Conservation (phyloP, 2,113 vertebrate genomes). For the Myotis davidii region DNA sequence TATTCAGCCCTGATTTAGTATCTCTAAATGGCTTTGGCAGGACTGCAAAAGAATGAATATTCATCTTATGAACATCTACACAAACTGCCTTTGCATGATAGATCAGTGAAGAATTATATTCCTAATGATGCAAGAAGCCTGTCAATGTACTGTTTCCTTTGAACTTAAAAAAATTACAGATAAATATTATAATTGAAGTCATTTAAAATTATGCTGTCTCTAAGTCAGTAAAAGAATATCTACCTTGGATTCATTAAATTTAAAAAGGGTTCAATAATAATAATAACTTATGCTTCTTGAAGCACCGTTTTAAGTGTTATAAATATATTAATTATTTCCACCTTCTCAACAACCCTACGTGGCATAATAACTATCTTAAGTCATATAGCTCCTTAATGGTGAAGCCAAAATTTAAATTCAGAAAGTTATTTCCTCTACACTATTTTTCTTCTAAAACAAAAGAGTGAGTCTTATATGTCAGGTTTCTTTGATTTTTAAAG, state of each 20-base stretch:
- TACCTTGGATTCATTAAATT: not conserved
- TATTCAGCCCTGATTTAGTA: constrained; percentile 6
- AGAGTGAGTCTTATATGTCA: not conserved
- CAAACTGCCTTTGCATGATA: not conserved
- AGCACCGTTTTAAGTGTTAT: not conserved
- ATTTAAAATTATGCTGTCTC: constrained; percentile 17
- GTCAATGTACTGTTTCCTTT: not conserved
- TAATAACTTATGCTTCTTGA: not conserved
- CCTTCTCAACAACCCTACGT: not conserved
- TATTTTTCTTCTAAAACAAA: constrained; percentile 7
- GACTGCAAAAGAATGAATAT: not conserved
- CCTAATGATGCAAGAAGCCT: not conserved
- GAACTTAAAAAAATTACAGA: not conserved
- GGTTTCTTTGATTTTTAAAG: not conserved
- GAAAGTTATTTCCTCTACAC: not conserved
- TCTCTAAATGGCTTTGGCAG: constrained; percentile 17
- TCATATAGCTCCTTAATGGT: not conserved
- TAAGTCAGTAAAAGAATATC: not conserved
- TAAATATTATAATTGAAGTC: constrained; percentile 17
- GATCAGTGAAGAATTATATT: not conserved
- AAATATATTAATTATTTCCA: not conserved
- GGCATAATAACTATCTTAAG: not conserved
- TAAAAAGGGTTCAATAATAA: not conserved
- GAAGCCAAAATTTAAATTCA: not conserved
- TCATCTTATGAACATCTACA: not conserved